Base-by-base conservation (phyloP, 92 coral and sea anemone species). In the Epizoanthus scotinus region DNA sequence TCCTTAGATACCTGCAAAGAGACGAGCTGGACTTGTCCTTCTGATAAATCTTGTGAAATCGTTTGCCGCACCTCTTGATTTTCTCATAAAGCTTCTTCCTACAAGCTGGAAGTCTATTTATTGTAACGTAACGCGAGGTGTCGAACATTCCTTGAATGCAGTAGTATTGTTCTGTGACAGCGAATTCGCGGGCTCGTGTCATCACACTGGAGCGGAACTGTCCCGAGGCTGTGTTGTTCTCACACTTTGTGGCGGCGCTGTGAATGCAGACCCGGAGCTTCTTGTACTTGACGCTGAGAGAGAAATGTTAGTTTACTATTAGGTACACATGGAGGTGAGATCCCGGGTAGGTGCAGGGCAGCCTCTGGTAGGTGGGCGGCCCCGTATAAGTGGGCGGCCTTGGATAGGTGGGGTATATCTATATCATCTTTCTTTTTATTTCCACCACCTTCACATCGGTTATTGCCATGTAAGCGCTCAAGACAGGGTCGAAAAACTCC, bases 81-180 rank as follows among this genome's bases (percentile, higher is more conserved):
- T 55, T 40, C 36, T 75, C 59, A 54, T 58, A 75, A 54, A 75
- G 25, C 40, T 36, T 75, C 15, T 22, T 59, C 25, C 22, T 75
- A 58, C 81, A 75, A 20, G 21, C 54, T 6, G 22, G 8, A 36
- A 75, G 55, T 12, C 2, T 75, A 24, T 38, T 12, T 17, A 47
- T 15, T 22, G 81, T 75, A 40, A 75, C 44, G 55, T n/a, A 75
- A 60, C 54, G 47, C 12, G 56, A 20, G 12, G 68, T 21, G 55
- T 60, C 68, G 34, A 75, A 75, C 81, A 75, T 75, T 22, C 81
- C 81, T 22, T 59, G 59, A 29, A 15, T 22, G 50, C 81, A 75
- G 81, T 75, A 75, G 10, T 20, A 75, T 25, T 75, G 56, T 10
- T 75, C 68, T 58, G 68, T 29, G 54, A 19, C 81, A 12, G 67